Evolutionary conservation across 2,888 invertebrate genomes (phyloP).

Genomic region (Scaptomyza caliginosa): DNA sequence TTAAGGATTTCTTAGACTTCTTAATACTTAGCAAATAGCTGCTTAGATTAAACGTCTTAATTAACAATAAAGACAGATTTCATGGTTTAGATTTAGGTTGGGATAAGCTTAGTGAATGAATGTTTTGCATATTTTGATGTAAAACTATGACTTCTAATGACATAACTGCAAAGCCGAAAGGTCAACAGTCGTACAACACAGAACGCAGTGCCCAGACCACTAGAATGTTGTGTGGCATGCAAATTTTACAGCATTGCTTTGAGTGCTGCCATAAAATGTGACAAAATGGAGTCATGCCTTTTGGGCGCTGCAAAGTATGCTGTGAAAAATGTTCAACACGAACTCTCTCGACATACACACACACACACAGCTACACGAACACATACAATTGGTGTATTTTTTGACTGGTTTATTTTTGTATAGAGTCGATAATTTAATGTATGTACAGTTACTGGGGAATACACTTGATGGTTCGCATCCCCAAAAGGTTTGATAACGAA

Average conservation of each 20-base stretch:
- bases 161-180: constrained; percentile 40
- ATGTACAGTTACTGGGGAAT: constrained; percentile 35
- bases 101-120: too few species aligned
- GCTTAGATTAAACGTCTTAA: too few species aligned
- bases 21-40: too few species aligned
- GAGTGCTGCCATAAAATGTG: constrained; percentile 62
- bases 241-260: constrained; percentile 52
- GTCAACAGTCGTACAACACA: constrained; percentile 26
- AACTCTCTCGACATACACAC: constrained; percentile 11
- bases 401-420: constrained; percentile 64
- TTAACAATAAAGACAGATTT: too few species aligned
- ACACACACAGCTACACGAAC: neutral
- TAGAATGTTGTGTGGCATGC: constrained; percentile 38
- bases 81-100: too few species aligned
- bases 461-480: neutral
- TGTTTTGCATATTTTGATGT: constrained; percentile 34
- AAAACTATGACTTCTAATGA: constrained; percentile 35
- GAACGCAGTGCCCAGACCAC: neutral
- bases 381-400: constrained; percentile 8
- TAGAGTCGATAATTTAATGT: constrained; percentile 66
- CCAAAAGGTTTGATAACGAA: constrained; percentile 26
- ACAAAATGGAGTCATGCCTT: constrained; percentile 56
- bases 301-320: constrained; percentile 51
- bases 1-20: too few species aligned
- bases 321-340: constrained; percentile 45